Evolutionary conservation across 1,140 invertebrate genomes (phyloP).

Genomic region (Oreohelix idahoensis): DNA sequence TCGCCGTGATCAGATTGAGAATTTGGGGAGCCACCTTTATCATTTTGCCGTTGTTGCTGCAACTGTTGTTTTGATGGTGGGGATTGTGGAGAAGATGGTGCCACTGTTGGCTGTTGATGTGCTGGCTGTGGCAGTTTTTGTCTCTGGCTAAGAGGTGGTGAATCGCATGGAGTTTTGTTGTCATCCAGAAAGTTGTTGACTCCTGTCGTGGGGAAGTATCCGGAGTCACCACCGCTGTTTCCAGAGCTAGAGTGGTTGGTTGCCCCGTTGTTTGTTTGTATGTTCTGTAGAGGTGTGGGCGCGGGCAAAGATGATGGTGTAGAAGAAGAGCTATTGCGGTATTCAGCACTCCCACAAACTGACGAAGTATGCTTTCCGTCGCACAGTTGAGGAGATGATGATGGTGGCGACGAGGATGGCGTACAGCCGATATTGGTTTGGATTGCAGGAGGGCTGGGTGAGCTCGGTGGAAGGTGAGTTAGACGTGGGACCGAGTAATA

Average conservation of each 20-base stretch:
- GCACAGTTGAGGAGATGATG: constrained; percentile 18
- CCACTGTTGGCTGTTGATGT: constrained; percentile 20
- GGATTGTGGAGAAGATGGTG: constrained; percentile 36
- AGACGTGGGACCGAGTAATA: constrained; percentile 60
- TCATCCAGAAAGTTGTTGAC: constrained; percentile 33
- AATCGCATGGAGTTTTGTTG: constrained; percentile 18
- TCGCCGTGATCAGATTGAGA: constrained; percentile 46
- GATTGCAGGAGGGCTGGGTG: constrained; percentile 60
- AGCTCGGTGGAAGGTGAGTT: constrained; percentile 60
- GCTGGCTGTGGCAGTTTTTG: constrained; percentile 23
- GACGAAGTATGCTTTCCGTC: constrained; percentile 29
- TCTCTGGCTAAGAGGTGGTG: constrained; percentile 31
- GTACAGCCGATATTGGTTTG: neutral
- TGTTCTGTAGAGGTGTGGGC: constrained; percentile 15
- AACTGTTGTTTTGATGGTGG: constrained; percentile 44
- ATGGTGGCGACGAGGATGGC: neutral
- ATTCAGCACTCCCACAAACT: constrained; percentile 7
- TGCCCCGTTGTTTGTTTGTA: constrained; percentile 1
- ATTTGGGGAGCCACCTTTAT: constrained; percentile 40
- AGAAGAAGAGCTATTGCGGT: constrained; percentile 21
- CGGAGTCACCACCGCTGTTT: constrained; percentile 52
- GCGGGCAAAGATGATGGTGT: constrained; percentile 24
- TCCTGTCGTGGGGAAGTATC: neutral
- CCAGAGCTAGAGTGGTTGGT: constrained; percentile 43
- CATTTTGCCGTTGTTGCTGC: constrained; percentile 12